Percentiles rank a stretch among this genome's conserved stretches.
phyloP scores from a whole-genome alignment of 2,888 invertebrate genomes.

The Dusona sp. region DNA sequence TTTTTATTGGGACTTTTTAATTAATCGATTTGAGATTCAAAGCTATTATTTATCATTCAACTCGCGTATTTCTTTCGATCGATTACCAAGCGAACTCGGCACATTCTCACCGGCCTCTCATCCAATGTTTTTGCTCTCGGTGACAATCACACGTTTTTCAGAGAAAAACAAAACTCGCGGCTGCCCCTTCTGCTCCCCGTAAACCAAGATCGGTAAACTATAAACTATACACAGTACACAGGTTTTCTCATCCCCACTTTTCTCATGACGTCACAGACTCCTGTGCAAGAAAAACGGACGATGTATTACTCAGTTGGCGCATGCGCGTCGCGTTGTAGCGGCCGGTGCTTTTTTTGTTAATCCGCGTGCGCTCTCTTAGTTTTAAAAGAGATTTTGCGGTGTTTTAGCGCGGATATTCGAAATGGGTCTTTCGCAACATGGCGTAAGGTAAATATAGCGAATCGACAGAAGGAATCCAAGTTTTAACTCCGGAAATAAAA shows the following conservation, averaged over 20 bases:
- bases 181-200: too few relatives aligned
- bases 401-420: slow-evolving; percentile 34
- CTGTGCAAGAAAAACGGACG: too few relatives aligned
- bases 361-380: slow-evolving; percentile 26
- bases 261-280: too few relatives aligned
- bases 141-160: slow-evolving; percentile 59
- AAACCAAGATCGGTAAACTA: too few relatives aligned
- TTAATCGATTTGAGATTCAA: neutral
- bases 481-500: neutral
- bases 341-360: too few relatives aligned
- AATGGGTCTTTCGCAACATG: too few relatives aligned
- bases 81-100: slow-evolving; percentile 22
- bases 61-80: neutral
- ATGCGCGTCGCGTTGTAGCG: too few relatives aligned
- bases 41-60: neutral
- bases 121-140: slow-evolving; percentile 28
- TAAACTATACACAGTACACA: too few relatives aligned
- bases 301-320: too few relatives aligned
- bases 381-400: neutral
- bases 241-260: too few relatives aligned
- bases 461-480: neutral
- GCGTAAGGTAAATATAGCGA: neutral
- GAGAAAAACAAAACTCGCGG: slow-evolving; percentile 38
- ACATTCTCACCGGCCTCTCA: slow-evolving; percentile 32
- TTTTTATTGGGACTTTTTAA: neutral